These are phyloP conservation scores for Onychomys leucogaster DNA, from an alignment of 2,797 vertebrate genomes.

Conservation along the genomic window DNA sequence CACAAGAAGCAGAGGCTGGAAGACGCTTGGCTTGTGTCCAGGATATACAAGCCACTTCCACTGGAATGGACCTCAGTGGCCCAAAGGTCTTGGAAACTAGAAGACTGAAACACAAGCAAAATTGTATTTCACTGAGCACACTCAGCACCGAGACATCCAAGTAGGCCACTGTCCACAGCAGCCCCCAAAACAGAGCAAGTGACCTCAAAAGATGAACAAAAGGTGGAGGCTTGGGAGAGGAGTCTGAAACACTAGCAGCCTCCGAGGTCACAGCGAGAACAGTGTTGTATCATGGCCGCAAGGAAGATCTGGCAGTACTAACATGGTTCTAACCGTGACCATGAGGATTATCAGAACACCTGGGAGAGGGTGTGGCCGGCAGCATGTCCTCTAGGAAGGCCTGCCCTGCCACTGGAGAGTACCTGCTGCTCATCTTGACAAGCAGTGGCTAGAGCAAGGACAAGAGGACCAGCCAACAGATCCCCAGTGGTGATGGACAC, in stretches of 20 bases:
- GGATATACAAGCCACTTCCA: conserved; percentile 4
- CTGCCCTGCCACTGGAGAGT: neutral
- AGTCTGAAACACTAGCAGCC: neutral
- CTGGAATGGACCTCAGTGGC: neutral
- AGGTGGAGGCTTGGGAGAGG: neutral
- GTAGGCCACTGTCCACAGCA: neutral
- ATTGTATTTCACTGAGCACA: neutral
- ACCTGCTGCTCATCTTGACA: neutral
- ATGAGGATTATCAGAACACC: neutral
- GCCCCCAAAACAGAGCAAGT: conserved; percentile 36
- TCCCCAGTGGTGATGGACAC: neutral
- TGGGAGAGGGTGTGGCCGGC: neutral
- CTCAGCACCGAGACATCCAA: neutral
- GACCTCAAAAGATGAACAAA: neutral
- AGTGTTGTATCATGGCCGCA: neutral
- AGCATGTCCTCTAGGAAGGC: neutral
- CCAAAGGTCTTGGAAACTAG: neutral
- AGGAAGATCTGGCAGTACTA: neutral
- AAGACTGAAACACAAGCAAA: conserved; percentile 43
- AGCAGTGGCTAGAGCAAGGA: neutral
- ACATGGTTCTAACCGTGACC: neutral
- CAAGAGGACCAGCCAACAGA: neutral
- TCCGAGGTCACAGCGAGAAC: neutral
- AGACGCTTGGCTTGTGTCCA: conserved; percentile 20
- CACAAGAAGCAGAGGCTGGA: neutral